Evolutionary conservation across 2,888 invertebrate genomes (phyloP).

Genomic region (Phyllotreta striolata): DNA sequence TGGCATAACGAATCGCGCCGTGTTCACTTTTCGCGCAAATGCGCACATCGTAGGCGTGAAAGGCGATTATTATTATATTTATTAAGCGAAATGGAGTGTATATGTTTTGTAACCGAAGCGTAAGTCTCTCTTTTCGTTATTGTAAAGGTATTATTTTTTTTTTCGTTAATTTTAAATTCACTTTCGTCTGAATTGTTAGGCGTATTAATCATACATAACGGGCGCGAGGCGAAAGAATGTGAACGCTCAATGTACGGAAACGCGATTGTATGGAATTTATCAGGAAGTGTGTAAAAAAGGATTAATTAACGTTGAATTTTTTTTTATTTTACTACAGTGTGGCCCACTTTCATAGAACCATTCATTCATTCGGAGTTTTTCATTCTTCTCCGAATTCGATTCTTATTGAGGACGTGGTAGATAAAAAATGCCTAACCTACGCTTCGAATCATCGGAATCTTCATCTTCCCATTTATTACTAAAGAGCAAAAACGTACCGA

Average conservation of each 20-base stretch:
- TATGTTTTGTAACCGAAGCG: constrained; percentile 15
- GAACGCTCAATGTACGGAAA: constrained; percentile 4
- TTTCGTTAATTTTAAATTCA: constrained; percentile 7
- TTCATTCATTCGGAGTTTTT: constrained; percentile 15
- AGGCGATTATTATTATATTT: constrained; percentile 12
- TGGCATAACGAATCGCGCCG: constrained; percentile 1
- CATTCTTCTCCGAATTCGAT: constrained; percentile 7
- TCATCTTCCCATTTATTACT: too few species aligned
- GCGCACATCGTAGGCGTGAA: constrained; percentile 11
- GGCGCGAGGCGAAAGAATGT: constrained; percentile 4
- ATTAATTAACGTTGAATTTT: too few species aligned
- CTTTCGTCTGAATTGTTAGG: constrained; percentile 22
- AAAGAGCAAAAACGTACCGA: too few species aligned
- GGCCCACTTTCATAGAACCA: constrained; percentile 13
- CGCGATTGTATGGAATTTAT: constrained; percentile 1
- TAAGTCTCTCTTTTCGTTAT: constrained; percentile 1
- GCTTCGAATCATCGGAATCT: too few species aligned
- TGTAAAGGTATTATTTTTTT: too few species aligned
- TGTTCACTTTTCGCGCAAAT: constrained; percentile 21
- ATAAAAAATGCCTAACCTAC: too few species aligned
- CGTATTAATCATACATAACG: constrained; percentile 17
- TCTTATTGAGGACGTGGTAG: too few species aligned
- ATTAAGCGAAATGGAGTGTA: constrained; percentile 20
- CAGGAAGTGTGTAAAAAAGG: too few species aligned
- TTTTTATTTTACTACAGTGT: too few species aligned